Evolutionary conservation across 1,140 invertebrate species (phyloP).

Genomic region (Rhopalosiphum padi): DNA sequence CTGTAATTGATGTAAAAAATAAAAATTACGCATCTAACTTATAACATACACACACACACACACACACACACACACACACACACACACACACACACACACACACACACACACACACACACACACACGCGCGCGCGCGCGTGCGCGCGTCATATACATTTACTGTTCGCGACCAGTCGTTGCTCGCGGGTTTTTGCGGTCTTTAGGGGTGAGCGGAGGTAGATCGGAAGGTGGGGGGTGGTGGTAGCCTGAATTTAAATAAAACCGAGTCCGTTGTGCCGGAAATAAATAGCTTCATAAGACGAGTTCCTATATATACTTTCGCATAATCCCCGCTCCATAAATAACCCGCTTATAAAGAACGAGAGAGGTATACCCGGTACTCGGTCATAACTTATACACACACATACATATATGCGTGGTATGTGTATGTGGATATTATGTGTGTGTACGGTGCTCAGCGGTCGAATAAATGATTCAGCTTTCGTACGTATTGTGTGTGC

Average conservation of each 20-base stretch:
- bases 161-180: not conserved
- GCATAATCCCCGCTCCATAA: slow-evolving; percentile 53
- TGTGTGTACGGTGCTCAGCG: not conserved
- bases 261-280: slow-evolving; percentile 53
- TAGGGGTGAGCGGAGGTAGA: not conserved
- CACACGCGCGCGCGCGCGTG: too few relatives aligned
- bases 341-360: slow-evolving; percentile 55
- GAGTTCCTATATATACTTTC: slow-evolving; percentile 46
- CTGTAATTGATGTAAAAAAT: not conserved
- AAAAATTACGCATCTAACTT: not conserved
- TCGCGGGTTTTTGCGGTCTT: not conserved
- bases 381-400: slow-evolving; percentile 24
- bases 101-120: too few relatives aligned
- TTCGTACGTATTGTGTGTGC: slow-evolving; percentile 20
- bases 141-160: not conserved
- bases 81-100: too few relatives aligned
- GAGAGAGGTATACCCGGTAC: slow-evolving; percentile 7
- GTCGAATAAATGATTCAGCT: slow-evolving; percentile 53
- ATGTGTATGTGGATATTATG: slow-evolving; percentile 1
- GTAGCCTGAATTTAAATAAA: slow-evolving; percentile 47
- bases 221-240: fast-evolving
- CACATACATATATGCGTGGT: too few relatives aligned
- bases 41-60: not conserved
- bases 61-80: too few relatives aligned
- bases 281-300: slow-evolving; percentile 58